phyloP scores from a whole-genome alignment of 2,888 invertebrate species.

The Caenorhabditis drosophilae region DNA sequence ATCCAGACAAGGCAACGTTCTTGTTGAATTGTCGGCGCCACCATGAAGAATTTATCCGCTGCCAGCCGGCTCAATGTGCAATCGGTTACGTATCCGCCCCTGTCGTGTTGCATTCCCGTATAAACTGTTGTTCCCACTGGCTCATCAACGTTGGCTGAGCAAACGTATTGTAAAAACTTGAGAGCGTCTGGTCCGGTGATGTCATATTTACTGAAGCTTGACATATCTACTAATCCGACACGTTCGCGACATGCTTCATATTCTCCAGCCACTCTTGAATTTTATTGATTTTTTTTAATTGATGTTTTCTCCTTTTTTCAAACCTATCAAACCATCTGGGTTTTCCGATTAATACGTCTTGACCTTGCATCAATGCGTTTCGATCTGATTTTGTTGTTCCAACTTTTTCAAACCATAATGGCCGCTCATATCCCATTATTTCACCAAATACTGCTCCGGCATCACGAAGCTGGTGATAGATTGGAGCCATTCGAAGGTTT shows the following conservation, averaged over 20 bases:
- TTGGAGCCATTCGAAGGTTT: slow-evolving; percentile 89
- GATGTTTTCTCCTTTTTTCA: too few species aligned
- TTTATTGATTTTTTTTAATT: too few species aligned
- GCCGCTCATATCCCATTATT: slow-evolving; percentile 95
- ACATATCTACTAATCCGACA: slow-evolving; percentile 92
- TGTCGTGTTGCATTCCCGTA: slow-evolving; percentile 94
- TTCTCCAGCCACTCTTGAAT: slow-evolving; percentile 80
- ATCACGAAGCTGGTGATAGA: slow-evolving; percentile 87
- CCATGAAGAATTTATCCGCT: slow-evolving; percentile 93
- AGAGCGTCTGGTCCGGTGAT: slow-evolving; percentile 84
- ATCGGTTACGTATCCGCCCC: slow-evolving; percentile 96
- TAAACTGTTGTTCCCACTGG: slow-evolving; percentile 91
- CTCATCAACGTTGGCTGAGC: slow-evolving; percentile 94
- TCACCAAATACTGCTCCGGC: slow-evolving; percentile 94
- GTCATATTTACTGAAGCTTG: slow-evolving; percentile 94
- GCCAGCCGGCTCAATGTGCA: slow-evolving; percentile 88
- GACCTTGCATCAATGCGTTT: slow-evolving; percentile 74
- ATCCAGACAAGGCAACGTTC: slow-evolving; percentile 88
- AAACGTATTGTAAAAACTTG: slow-evolving; percentile 85
- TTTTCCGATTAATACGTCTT: slow-evolving; percentile 85
- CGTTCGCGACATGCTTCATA: slow-evolving; percentile 91
- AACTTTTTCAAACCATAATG: slow-evolving; percentile 82
- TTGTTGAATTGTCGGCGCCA: slow-evolving; percentile 95
- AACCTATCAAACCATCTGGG: slow-evolving; percentile 78
- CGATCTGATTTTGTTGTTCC: slow-evolving; percentile 28